These are phyloP conservation scores for Philypnodon macrostomus DNA, from an alignment of 2,797 vertebrate species.

Conservation along the genomic window DNA sequence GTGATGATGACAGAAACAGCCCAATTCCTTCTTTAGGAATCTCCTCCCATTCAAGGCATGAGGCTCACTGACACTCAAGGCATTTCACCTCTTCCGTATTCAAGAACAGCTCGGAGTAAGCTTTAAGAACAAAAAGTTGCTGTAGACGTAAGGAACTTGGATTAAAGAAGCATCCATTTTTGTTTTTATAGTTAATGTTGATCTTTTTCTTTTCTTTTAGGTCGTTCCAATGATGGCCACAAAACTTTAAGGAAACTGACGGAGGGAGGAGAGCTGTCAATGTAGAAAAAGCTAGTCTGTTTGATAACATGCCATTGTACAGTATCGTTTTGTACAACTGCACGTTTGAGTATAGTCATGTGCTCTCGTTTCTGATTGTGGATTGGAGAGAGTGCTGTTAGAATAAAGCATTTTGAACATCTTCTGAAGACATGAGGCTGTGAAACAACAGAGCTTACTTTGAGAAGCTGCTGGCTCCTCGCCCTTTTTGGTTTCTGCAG, in stretches of 20 bases:
- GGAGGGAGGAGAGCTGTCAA: conserved; percentile 22
- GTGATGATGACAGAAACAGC: conserved; percentile 62
- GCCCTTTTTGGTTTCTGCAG: conserved; percentile 14
- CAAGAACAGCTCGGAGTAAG: conserved; percentile 22
- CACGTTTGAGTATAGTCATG: conserved; percentile 15
- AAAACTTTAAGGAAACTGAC: conserved; percentile 43
- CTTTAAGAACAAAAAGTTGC: conserved; percentile 21
- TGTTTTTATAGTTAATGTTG: background rate
- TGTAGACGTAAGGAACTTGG: background rate
- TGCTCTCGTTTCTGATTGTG: conserved; percentile 6
- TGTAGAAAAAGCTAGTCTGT: conserved; percentile 31
- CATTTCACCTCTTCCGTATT: conserved; percentile 50
- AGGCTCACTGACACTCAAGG: conserved; percentile 40
- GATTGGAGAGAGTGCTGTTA: conserved; percentile 3
- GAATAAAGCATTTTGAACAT: conserved; percentile 9
- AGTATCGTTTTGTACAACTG: conserved; percentile 9
- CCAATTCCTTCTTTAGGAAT: conserved; percentile 61
- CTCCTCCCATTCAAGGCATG: conserved; percentile 63
- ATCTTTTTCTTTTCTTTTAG: conserved; percentile 30
- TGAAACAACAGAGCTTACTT: conserved; percentile 31
- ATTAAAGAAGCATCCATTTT: background rate
- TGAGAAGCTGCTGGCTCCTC: conserved; percentile 34
- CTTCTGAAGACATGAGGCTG: conserved; percentile 40
- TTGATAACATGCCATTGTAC: conserved; percentile 18
- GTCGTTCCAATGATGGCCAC: conserved; percentile 36